Evolutionary conservation across 2,888 invertebrate genomes (phyloP).

Genomic region (Archaeoteleia sp.): DNA sequence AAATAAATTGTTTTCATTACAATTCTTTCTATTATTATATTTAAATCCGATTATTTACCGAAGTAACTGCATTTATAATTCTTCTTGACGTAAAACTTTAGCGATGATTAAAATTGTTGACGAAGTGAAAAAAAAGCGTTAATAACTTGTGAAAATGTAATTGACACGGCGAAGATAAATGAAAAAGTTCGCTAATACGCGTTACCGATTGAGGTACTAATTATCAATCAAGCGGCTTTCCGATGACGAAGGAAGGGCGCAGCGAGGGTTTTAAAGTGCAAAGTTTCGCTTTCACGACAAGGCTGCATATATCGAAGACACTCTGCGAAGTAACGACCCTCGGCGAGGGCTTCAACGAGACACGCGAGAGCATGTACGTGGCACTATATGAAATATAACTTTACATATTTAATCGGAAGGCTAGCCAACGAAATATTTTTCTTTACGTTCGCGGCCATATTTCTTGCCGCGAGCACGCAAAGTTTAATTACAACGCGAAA

Average conservation of each 20-base stretch:
- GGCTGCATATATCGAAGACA: constrained; percentile 30
- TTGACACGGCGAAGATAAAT: too few relatives aligned
- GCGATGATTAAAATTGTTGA: too few relatives aligned
- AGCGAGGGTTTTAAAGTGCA: too few relatives aligned
- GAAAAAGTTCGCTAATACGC: constrained; percentile 2
- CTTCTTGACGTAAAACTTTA: too few relatives aligned
- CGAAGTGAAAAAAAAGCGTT: too few relatives aligned
- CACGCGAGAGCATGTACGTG: constrained; percentile 41
- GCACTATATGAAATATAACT: constrained; percentile 23
- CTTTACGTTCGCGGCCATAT: constrained; percentile 24
- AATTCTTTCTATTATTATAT: too few relatives aligned
- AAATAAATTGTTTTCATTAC: too few relatives aligned
- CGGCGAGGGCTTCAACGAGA: too few relatives aligned
- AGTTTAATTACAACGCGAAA: constrained; percentile 41
- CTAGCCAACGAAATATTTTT: constrained; percentile 31
- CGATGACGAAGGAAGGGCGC: constrained; percentile 7
- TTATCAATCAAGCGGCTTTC: constrained; percentile 23
- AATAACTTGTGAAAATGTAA: too few relatives aligned
- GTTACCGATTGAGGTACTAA: constrained; percentile 8
- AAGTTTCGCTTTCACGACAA: constrained; percentile 19
- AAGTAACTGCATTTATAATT: too few relatives aligned
- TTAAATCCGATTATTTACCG: constrained; percentile 5
- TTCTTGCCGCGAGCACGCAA: constrained; percentile 23
- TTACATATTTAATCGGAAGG: constrained; percentile 38
- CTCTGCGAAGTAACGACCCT: constrained; percentile 37